These are phyloP conservation scores for Aphaenogaster floridana DNA, from an alignment of 1,140 invertebrate species.

Conservation along the genomic window DNA sequence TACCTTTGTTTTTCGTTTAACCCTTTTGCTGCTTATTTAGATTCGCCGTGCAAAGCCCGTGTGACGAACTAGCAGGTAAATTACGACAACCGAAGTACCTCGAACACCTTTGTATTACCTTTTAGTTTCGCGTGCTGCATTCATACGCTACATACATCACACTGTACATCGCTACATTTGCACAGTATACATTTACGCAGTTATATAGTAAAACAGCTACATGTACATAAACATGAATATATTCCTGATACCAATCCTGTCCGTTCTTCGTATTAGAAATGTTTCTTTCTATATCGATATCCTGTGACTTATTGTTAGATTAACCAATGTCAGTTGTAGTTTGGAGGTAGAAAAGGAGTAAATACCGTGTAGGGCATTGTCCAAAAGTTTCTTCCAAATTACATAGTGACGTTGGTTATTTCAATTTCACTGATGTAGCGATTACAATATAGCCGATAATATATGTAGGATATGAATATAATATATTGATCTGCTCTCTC, in stretches of 20 bases:
- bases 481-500: neutral
- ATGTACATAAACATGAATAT: slow-evolving; percentile 21
- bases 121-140: slow-evolving; percentile 74
- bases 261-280: slow-evolving; percentile 39
- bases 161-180: slow-evolving; percentile 70
- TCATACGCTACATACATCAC: slow-evolving; percentile 73
- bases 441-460: slow-evolving; percentile 37
- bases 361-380: neutral
- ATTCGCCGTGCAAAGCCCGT: slow-evolving; percentile 42
- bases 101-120: slow-evolving; percentile 56
- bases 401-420: slow-evolving; percentile 8
- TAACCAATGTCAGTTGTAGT: slow-evolving; percentile 31
- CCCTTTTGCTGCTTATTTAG: slow-evolving; percentile 73
- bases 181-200: slow-evolving; percentile 50
- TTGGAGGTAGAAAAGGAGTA: slow-evolving; percentile 1
- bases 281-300: slow-evolving; percentile 29
- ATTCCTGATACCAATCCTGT: slow-evolving; percentile 1
- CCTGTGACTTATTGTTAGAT: slow-evolving; percentile 43
- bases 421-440: slow-evolving; percentile 36
- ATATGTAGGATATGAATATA: slow-evolving; percentile 37
- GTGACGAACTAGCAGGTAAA: slow-evolving; percentile 69
- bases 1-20: slow-evolving; percentile 67
- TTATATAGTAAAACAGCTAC: slow-evolving; percentile 24
- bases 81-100: slow-evolving; percentile 44
- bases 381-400: slow-evolving; percentile 1